A percentile compares a stretch with the other conserved stretches of the same genome.
Conservation (phyloP, 2,797 vertebrate species). For the Xenops minutus region DNA sequence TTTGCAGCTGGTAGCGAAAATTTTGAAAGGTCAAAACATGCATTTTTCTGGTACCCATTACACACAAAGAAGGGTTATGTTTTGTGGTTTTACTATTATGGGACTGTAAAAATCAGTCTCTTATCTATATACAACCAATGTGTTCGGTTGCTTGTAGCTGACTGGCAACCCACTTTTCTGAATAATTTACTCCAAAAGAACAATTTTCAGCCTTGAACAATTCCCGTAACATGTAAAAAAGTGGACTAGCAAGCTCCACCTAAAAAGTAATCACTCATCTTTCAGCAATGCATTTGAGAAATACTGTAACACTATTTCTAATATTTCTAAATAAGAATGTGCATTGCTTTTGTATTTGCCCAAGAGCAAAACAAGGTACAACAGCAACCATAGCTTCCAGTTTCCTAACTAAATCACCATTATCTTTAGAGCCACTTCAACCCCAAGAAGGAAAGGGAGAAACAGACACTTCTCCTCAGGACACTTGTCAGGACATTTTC, state of each 20-base stretch:
- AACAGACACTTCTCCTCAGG: background rate
- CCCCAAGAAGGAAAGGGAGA: background rate
- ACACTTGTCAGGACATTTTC: background rate
- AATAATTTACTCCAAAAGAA: background rate
- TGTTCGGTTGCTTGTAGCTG: background rate
- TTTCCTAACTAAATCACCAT: background rate
- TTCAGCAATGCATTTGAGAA: background rate
- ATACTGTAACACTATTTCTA: background rate
- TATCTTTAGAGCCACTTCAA: background rate
- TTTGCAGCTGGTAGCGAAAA: background rate
- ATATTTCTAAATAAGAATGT: background rate
- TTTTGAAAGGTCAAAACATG: background rate
- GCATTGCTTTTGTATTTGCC: background rate
- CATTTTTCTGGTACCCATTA: background rate
- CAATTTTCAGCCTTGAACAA: background rate
- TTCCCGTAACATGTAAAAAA: background rate
- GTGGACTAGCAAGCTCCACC: background rate
- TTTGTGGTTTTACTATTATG: background rate
- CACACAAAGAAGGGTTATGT: background rate
- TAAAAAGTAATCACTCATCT: background rate
- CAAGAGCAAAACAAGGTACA: background rate
- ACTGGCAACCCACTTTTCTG: background rate
- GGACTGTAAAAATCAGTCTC: background rate
- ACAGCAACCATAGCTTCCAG: background rate
- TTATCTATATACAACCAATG: background rate